Evolutionary conservation across 2,113 vertebrate species (phyloP).

Genomic region (Crotophaga sulcirostris): DNA sequence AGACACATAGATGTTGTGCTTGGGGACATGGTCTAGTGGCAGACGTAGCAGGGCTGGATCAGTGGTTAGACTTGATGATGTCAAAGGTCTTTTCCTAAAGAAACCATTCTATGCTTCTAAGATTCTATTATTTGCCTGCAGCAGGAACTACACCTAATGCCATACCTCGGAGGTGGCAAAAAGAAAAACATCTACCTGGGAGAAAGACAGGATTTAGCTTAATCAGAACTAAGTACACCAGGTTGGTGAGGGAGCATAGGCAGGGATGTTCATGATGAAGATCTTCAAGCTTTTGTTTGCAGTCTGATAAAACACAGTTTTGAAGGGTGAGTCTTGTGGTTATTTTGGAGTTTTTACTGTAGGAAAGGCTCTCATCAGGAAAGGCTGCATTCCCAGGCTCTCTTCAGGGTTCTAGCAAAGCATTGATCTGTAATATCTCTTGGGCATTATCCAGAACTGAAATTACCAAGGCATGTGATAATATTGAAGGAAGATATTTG

Average conservation of each 20-base stretch:
- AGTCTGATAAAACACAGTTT: neutral
- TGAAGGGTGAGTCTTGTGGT: neutral
- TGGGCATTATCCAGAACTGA: neutral
- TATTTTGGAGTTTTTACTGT: neutral
- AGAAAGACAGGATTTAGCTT: fast-evolving
- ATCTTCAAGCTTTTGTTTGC: neutral
- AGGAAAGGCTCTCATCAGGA: neutral
- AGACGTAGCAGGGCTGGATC: too few species aligned
- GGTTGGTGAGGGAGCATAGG: neutral
- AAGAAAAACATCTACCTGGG: neutral
- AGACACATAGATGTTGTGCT: too few species aligned
- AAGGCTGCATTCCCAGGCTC: too few species aligned
- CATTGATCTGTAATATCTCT: neutral
- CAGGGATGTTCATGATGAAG: neutral
- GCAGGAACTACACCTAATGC: neutral
- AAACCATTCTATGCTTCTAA: too few species aligned
- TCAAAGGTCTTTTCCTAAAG: too few species aligned
- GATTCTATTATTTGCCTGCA: neutral
- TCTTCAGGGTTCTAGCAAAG: neutral
- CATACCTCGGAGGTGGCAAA: neutral
- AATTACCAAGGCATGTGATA: neutral
- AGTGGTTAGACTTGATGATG: too few species aligned
- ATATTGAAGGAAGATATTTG: neutral
- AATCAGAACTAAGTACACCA: neutral
- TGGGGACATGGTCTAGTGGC: too few species aligned